A percentile compares a stretch with the other conserved stretches of the same genome.
phyloP scores from a whole-genome alignment of 2,888 invertebrate species.

The Synergus japonicus region DNA sequence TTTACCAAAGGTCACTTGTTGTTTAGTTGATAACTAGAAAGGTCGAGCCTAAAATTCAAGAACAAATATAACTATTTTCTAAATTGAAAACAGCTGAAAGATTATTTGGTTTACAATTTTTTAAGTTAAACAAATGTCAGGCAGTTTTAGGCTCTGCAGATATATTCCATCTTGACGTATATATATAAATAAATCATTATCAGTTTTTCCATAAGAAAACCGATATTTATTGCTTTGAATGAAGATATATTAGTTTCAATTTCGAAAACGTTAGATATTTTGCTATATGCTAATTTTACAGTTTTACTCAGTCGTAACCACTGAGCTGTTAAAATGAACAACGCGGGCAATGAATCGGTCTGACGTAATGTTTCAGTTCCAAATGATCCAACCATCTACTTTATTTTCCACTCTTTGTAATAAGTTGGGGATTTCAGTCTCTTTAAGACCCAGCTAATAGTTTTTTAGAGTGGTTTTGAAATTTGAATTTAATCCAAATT shows the following conservation, averaged over 20 bases:
- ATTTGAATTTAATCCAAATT: constrained; percentile 5
- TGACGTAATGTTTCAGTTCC: constrained; percentile 3
- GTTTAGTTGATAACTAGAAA: background rate
- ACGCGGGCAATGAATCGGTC: constrained; percentile 25
- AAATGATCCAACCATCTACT: constrained; percentile 18
- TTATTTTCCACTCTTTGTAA: constrained; percentile 5
- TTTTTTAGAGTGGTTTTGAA: background rate
- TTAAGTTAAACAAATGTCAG: too few species aligned
- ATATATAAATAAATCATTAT: background rate
- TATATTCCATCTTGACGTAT: too few species aligned
- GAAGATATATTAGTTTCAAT: background rate
- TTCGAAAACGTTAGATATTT: background rate
- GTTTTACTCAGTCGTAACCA: background rate
- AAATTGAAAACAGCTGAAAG: too few species aligned
- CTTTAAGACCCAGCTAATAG: background rate
- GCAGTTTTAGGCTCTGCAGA: too few species aligned
- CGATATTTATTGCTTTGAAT: background rate
- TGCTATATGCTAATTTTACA: constrained; percentile 18
- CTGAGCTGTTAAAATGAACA: background rate
- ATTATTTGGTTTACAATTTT: too few species aligned
- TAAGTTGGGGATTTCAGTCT: constrained; percentile 4
- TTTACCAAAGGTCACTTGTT: constrained; percentile 32
- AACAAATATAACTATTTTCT: too few species aligned
- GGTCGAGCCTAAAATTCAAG: background rate
- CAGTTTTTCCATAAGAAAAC: background rate